Conservation (phyloP, 2,797 vertebrate species). For the Lagorchestes hirsutus region DNA sequence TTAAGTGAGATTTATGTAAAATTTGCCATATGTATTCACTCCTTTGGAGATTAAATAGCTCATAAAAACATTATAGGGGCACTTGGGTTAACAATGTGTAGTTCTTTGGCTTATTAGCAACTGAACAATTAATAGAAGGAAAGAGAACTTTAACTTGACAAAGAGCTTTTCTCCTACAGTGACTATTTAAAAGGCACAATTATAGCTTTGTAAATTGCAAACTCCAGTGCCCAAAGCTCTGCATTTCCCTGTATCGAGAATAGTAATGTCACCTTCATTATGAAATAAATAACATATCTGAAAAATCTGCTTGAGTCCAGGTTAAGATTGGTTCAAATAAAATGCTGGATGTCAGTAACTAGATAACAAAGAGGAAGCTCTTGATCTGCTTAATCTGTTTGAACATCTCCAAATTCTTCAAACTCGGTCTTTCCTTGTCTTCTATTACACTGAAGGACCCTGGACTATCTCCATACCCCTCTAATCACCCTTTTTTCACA, state of each 20-base stretch:
- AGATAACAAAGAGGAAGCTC: neutral
- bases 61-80: conserved; percentile 49
- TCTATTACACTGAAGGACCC: accelerated
- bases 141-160: conserved; percentile 50
- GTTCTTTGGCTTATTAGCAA: conserved; percentile 53
- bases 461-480: accelerated
- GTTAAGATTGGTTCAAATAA: accelerated
- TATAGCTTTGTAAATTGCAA: neutral
- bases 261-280: neutral
- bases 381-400: too few species aligned
- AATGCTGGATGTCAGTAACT: accelerated
- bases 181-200: neutral
- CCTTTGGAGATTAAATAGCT: conserved; percentile 54
- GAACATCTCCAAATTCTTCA: neutral
- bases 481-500: neutral
- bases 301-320: neutral
- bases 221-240: accelerated
- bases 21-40: neutral
- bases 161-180: conserved; percentile 13
- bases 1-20: conserved; percentile 52
- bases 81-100: conserved; percentile 17
- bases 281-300: neutral
- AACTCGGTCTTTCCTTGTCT: accelerated
- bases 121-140: conserved; percentile 46
- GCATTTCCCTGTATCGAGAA: neutral